Conservation (phyloP, 64 coral and sea anemone genomes). For the Pachyseris speciosa region DNA sequence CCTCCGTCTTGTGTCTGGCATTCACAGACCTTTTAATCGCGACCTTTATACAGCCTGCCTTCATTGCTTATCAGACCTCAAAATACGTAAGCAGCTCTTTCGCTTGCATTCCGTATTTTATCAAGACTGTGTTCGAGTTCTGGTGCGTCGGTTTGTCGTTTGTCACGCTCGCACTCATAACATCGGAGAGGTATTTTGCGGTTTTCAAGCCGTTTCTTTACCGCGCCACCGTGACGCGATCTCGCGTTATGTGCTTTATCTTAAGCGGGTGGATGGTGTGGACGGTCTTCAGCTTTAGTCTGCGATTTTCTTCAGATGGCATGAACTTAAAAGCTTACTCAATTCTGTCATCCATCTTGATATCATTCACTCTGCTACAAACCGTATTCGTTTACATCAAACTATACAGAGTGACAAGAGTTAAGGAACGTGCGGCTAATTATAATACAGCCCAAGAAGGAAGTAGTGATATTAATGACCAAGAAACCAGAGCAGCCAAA, state of each 20-base stretch:
- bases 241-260: not conserved
- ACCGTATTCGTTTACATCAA: slow-evolving; percentile 4
- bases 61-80: slow-evolving; percentile 6
- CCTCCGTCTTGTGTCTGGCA: not conserved
- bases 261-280: not conserved
- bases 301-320: not conserved
- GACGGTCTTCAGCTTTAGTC: not conserved
- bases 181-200: not conserved
- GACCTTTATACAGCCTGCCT: not conserved
- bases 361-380: not conserved
- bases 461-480: not conserved
- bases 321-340: slow-evolving; percentile 5
- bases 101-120: not conserved
- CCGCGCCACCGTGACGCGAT: not conserved
- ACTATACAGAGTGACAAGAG: not conserved
- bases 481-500: slow-evolving; percentile 8
- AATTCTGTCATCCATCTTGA: not conserved
- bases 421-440: not conserved
- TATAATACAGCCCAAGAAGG: not conserved
- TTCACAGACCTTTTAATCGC: slow-evolving; percentile 5
- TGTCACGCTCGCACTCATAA: slow-evolving; percentile 4
- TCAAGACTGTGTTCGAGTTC: slow-evolving; percentile 29
- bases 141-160: slow-evolving; percentile 5
- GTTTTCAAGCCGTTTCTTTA: not conserved
- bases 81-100: not conserved